Base-by-base conservation (phyloP, 1,140 invertebrate genomes). In the Trichoplusia ni region DNA sequence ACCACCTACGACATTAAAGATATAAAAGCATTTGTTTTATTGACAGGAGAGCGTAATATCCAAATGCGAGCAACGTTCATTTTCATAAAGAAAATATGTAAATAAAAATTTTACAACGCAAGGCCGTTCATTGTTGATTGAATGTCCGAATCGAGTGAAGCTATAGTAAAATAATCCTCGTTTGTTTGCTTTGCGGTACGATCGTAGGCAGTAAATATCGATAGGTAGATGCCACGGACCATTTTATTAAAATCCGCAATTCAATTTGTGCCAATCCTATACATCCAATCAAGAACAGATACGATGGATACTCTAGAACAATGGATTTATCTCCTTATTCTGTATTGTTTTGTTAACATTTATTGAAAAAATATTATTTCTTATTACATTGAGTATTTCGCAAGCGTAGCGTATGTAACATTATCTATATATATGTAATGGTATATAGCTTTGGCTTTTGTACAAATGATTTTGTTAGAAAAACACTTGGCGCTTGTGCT, bases 241-340 rank as follows among this genome's bases (percentile, higher is more conserved):
- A 16, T 64, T 42, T 46, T 11, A 64, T 44, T 44, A 40, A 37
- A 64, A 44, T 19, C 33, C 47, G 9, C 46, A 42, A 44, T 64
- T 44, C 47, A 25, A 64, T 54, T 49, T 54, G 19, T 38, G 16
- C 23, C 27, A 38, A 54, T 54, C 51, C 51, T 25, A 51, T 64
- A 44, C 31, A 33, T 23, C 33, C 47, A 46, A 54, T 62, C 46
- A 63, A 42, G 53, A 18, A 49, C 23, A 14, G 14, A 51, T 13
- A 14, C 14, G 19, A 11, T 51, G 27, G 16, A 9, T 21, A 51
- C 16, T 19, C 8, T 51, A 19, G 1, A 51, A 51, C 47, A 51
- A 51, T 35, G 25, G 13, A 51, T 33, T 14, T 33, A 11, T 31
- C 7, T 35, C 47, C 47, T 21, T 51, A 51, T 51, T 51, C 47